phyloP scores from a whole-genome alignment of 1,140 invertebrate genomes.

The Zaprionus inermis region DNA sequence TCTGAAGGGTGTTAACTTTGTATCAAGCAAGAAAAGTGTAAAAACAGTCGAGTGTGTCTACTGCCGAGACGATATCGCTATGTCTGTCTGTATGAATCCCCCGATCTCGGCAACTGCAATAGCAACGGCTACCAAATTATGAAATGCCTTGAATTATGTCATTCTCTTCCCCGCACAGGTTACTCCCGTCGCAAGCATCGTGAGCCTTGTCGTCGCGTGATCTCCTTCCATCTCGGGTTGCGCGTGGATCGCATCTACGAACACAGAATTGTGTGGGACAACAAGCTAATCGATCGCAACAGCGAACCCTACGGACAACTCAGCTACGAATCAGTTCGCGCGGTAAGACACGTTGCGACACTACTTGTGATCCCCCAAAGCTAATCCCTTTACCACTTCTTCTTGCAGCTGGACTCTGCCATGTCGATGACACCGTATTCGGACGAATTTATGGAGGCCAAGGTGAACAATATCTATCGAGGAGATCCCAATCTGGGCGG shows the following conservation, averaged over 20 bases:
- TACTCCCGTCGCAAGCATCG: constrained; percentile 91
- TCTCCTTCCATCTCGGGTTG: constrained; percentile 91
- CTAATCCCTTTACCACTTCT: not conserved
- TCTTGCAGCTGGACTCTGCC: constrained; percentile 91
- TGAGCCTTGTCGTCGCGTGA: constrained; percentile 91
- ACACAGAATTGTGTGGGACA: constrained; percentile 90
- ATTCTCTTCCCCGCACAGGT: constrained; percentile 84
- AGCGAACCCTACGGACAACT: constrained; percentile 93
- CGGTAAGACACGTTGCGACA: constrained; percentile 86
- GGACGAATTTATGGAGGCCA: constrained; percentile 92
- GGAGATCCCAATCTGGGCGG: constrained; percentile 88
- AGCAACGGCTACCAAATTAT: not conserved
- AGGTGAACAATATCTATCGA: constrained; percentile 92
- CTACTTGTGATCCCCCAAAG: not conserved
- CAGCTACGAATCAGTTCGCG: constrained; percentile 92
- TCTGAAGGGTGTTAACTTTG: too few species aligned
- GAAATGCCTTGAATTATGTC: too few species aligned
- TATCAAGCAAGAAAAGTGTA: too few species aligned
- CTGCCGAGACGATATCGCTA: too few species aligned
- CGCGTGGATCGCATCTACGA: constrained; percentile 93
- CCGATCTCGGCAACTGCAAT: not conserved
- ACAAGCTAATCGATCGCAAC: constrained; percentile 89
- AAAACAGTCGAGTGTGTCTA: too few species aligned
- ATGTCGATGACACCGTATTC: constrained; percentile 95
- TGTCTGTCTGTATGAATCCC: not conserved